Conservation (phyloP, 2,797 vertebrate species). For the Sardinella longiceps region DNA sequence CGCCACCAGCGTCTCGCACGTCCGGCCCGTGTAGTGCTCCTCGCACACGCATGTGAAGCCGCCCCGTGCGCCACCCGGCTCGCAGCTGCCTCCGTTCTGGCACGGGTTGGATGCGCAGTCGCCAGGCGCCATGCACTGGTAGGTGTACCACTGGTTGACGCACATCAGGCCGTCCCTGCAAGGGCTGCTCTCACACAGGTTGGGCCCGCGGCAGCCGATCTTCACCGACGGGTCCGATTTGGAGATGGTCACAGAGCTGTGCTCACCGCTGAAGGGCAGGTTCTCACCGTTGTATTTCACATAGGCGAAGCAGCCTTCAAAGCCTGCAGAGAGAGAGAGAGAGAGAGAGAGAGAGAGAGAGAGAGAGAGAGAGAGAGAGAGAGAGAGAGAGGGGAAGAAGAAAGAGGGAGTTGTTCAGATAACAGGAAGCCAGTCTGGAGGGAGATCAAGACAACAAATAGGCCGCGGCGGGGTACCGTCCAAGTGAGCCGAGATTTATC, state of each 20-base stretch:
- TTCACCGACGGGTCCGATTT: constrained; percentile 84
- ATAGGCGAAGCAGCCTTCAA: constrained; percentile 89
- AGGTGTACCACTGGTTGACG: constrained; percentile 92
- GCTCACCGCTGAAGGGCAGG: constrained; percentile 88
- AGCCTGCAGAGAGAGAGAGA: constrained; percentile 75
- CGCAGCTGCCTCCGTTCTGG: constrained; percentile 90
- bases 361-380: neutral
- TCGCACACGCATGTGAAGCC: constrained; percentile 89
- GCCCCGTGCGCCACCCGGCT: constrained; percentile 69
- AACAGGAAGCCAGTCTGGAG: constrained; percentile 50
- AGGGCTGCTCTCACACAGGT: constrained; percentile 90
- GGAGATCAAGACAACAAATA: constrained; percentile 38
- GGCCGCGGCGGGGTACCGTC: constrained; percentile 37
- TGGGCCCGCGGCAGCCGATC: constrained; percentile 91
- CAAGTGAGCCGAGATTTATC: constrained; percentile 49
- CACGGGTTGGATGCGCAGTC: constrained; percentile 90
- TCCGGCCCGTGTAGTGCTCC: constrained; percentile 82
- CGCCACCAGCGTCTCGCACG: constrained; percentile 85
- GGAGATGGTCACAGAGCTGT: constrained; percentile 81
- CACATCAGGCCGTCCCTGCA: constrained; percentile 93
- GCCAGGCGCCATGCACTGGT: constrained; percentile 87
- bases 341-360: constrained; percentile 25
- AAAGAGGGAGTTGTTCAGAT: constrained; percentile 49
- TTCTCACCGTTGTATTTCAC: constrained; percentile 86
- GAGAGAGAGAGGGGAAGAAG: neutral